Evolutionary conservation across 2,113 vertebrate species (phyloP).

Genomic region (Gila orcuttii): DNA sequence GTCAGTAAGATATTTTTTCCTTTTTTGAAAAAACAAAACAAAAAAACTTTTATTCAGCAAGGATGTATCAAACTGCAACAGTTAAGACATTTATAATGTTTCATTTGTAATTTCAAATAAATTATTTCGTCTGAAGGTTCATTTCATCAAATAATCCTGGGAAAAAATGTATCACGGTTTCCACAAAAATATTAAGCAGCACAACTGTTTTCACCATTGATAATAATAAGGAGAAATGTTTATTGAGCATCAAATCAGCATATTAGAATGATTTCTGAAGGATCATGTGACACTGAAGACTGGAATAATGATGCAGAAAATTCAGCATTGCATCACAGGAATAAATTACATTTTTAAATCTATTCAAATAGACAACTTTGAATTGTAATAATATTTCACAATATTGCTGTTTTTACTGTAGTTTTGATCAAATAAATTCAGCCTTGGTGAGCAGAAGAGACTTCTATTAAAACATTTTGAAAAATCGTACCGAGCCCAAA

Average conservation of each 20-base stretch:
- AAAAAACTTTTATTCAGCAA: background rate
- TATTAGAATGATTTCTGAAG: too few species aligned
- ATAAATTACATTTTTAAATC: background rate
- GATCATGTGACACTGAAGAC: too few species aligned
- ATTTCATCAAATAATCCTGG: too few species aligned
- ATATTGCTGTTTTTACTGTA: background rate
- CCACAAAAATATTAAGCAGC: too few species aligned
- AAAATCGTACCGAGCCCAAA: background rate
- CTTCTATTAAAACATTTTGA: background rate
- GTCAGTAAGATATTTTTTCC: background rate
- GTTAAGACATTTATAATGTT: background rate
- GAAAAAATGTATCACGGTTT: too few species aligned
- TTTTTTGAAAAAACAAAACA: background rate
- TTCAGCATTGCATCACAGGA: background rate
- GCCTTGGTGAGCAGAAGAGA: background rate
- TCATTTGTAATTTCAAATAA: background rate
- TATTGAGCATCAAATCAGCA: too few species aligned
- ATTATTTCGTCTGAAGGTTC: too few species aligned
- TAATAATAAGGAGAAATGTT: too few species aligned
- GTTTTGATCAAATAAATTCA: background rate
- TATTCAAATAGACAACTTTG: background rate
- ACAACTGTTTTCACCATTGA: too few species aligned
- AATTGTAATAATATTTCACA: background rate
- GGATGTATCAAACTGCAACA: background rate
- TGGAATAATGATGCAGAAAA: background rate